A percentile compares a stretch with the other conserved stretches of the same genome.
These are phyloP conservation scores for Uloborus plumipes DNA, from an alignment of 2,888 invertebrate genomes.

Conservation along the genomic window DNA sequence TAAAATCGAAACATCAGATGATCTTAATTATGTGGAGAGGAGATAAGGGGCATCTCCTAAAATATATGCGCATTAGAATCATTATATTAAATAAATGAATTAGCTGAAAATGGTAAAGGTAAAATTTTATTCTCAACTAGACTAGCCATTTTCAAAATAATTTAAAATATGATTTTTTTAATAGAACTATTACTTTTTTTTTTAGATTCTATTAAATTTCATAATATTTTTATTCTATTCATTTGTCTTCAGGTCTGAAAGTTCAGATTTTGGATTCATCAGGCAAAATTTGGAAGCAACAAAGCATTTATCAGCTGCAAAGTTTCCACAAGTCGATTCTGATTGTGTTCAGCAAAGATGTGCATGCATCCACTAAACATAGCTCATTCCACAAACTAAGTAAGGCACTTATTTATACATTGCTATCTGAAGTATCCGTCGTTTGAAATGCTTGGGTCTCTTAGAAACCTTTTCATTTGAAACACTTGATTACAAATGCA, in stretches of 20 bases:
- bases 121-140: too few relatives aligned
- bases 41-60: too few relatives aligned
- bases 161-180: neutral
- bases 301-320: slow-evolving; percentile 72
- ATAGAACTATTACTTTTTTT: neutral
- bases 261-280: slow-evolving; percentile 27
- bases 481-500: too few relatives aligned
- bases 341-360: slow-evolving; percentile 74
- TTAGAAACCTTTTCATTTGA: too few relatives aligned
- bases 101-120: too few relatives aligned
- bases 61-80: too few relatives aligned
- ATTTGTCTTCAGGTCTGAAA: slow-evolving; percentile 17
- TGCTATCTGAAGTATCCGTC: too few relatives aligned
- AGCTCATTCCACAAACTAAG: slow-evolving; percentile 8
- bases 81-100: too few relatives aligned
- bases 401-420: neutral
- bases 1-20: too few relatives aligned
- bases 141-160: too few relatives aligned
- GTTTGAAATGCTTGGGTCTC: too few relatives aligned
- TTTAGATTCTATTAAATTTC: neutral
- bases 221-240: neutral
- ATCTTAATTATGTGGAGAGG: too few relatives aligned
- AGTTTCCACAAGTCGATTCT: slow-evolving; percentile 76
- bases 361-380: neutral
- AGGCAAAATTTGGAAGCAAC: slow-evolving; percentile 4